A percentile compares a stretch with the other conserved stretches of the same genome.
Evolutionary conservation across 1,140 invertebrate genomes (phyloP).

Genomic region (Olivierus martensii): DNA sequence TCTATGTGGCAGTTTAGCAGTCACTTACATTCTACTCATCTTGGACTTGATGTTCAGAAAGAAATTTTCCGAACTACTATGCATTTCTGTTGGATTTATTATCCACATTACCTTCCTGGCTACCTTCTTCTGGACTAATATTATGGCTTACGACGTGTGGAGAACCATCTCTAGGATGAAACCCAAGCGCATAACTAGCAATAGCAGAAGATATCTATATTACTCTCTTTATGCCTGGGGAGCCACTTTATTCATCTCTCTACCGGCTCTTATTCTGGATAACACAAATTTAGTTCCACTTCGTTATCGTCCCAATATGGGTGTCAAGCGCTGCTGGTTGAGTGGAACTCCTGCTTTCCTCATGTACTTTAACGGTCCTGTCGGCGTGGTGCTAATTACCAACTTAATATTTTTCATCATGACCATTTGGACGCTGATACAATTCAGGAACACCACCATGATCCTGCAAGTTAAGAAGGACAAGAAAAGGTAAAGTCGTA

Average conservation of each 20-base stretch:
- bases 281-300: not conserved
- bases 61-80: slow-evolving; percentile 17
- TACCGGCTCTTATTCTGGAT: slow-evolving; percentile 11
- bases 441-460: slow-evolving; percentile 22
- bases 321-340: slow-evolving; percentile 13
- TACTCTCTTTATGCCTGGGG: slow-evolving; percentile 29
- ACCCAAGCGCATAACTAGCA: slow-evolving; percentile 1
- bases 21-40: slow-evolving; percentile 10
- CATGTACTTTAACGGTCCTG: slow-evolving; percentile 19
- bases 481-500: slow-evolving; percentile 4
- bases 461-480: slow-evolving; percentile 7
- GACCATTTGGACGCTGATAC: slow-evolving; percentile 29
- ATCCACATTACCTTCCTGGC: slow-evolving; percentile 37
- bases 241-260: slow-evolving; percentile 22
- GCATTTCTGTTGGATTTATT: slow-evolving; percentile 30
- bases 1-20: slow-evolving; percentile 9
- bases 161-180: slow-evolving; percentile 16
- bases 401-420: slow-evolving; percentile 41
- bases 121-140: slow-evolving; percentile 37
- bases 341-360: slow-evolving; percentile 11
- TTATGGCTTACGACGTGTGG: slow-evolving; percentile 28
- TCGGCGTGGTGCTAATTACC: slow-evolving; percentile 26
- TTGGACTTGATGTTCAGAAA: slow-evolving; percentile 9
- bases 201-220: not conserved
- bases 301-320: slow-evolving; percentile 9